Evolutionary conservation across 2,113 vertebrate genomes (phyloP), one percentile per base, ranked within the genome.

Genomic region (Psittacula cyanocephala): DNA sequence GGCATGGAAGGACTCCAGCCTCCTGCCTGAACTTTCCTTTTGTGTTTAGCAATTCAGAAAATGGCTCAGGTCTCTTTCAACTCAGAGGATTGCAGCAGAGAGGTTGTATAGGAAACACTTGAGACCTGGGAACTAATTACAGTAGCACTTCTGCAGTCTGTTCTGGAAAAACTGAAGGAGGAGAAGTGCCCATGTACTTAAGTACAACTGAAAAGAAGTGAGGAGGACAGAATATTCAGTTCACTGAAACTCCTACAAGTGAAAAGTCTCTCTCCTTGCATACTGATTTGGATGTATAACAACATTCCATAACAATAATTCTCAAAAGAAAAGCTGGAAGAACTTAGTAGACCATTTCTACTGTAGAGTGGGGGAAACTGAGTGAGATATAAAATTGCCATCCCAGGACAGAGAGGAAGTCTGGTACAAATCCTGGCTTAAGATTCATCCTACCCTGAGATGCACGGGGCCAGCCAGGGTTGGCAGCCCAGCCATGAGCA

Each of bases 1-100:
- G 53, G 41, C 60, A 75, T 90, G 79, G 76, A 88, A 88, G 53
- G 39, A 19, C 72, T 94, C 92, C 88, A 88, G 29, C 43, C 50
- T 93, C 28, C 18, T 1, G 8, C 46, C 60, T 88, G 68, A 88
- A 70, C 37, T 88, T 96, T 81, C 72, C 46, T 28, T 90, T 88
- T 1, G 4, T 70, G 46, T 84, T 4, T 1, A 77, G 68, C 59
- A 81, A 22, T 74, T 69, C 65, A 81, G 83, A 83, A 93, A 67
- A 64, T 29, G 46, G 17, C 60, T 92, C 60, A 63, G 44, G 43
- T 86, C 41, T 83, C 80, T 53, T 77, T 8, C 22, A 53, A 10
- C 39, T 70, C 0, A 0, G 31, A 67, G 25, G 1, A 2, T 68
- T 84, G 23, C 37, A 71, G 59, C 24, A 43, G 76, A 41, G 35